Percentiles rank a stretch among this genome's conserved stretches.
Evolutionary conservation across 2,888 invertebrate species (phyloP).

Genomic region (Trichacis sp.): DNA sequence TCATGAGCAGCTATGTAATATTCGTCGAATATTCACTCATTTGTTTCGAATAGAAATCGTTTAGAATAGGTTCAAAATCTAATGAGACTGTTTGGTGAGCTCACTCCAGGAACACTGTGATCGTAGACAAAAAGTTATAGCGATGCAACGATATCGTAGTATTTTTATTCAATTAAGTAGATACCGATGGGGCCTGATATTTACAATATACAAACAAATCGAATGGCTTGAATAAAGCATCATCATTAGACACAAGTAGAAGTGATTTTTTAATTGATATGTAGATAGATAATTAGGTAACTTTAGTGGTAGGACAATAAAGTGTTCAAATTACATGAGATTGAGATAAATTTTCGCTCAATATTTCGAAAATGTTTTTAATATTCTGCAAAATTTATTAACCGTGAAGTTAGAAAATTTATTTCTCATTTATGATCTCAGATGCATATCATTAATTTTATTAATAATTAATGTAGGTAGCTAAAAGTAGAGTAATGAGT

Average conservation of each 20-base stretch:
- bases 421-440: slow-evolving; percentile 13
- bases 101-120: slow-evolving; percentile 66
- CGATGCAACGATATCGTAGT: slow-evolving; percentile 39
- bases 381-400: no score
- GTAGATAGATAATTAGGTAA: slow-evolving; percentile 48
- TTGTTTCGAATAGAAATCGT: no score
- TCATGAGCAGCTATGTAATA: no score
- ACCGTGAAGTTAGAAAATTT: no score
- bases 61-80: slow-evolving; percentile 46
- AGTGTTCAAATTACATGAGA: slow-evolving; percentile 55
- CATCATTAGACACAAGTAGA: slow-evolving; percentile 62
- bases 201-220: slow-evolving; percentile 44
- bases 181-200: slow-evolving; percentile 62
- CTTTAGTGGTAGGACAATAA: slow-evolving; percentile 57
- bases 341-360: slow-evolving; percentile 23
- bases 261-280: slow-evolving; percentile 59
- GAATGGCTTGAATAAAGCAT: slow-evolving; percentile 32
- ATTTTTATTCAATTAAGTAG: slow-evolving; percentile 44
- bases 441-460: slow-evolving; percentile 21
- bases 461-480: slow-evolving; percentile 13
- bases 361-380: slow-evolving; percentile 13
- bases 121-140: slow-evolving; percentile 54
- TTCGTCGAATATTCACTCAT: no score
- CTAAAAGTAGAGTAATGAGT: slow-evolving; percentile 44
- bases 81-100: slow-evolving; percentile 57